Percentiles rank a stretch among this genome's conserved stretches.
Conservation (phyloP, 2,113 vertebrate genomes). For the Lucifuga dentata region DNA sequence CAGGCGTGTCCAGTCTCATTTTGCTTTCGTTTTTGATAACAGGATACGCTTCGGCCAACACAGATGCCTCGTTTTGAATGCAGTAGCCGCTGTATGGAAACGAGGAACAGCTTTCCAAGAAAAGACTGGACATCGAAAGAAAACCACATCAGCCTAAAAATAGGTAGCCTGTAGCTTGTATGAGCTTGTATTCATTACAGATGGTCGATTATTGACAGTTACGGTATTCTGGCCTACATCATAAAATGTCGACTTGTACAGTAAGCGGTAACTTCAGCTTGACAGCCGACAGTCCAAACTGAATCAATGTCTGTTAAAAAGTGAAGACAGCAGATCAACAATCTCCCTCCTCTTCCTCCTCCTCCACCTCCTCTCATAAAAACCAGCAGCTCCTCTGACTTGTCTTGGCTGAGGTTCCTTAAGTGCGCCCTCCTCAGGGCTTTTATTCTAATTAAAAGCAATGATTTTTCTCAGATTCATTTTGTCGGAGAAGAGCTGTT, state of each 20-base stretch:
- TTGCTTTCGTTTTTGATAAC: no score
- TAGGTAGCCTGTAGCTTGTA: no score
- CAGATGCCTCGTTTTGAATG: no score
- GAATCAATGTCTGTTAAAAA: slow-evolving; percentile 64
- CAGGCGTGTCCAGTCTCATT: no score
- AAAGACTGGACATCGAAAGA: no score
- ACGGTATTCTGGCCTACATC: not conserved
- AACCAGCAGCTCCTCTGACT: slow-evolving; percentile 59
- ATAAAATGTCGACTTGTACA: slow-evolving; percentile 37
- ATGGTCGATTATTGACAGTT: slow-evolving; percentile 4
- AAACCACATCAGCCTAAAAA: no score
- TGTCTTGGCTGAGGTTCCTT: slow-evolving; percentile 57
- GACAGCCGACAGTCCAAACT: slow-evolving; percentile 57
- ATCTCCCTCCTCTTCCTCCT: slow-evolving; percentile 24
- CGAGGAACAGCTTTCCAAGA: no score
- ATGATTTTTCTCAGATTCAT: slow-evolving; percentile 85
- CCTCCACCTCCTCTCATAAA: slow-evolving; percentile 75
- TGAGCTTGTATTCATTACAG: slow-evolving; percentile 1
- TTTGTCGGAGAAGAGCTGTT: slow-evolving; percentile 78
- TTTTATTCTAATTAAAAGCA: slow-evolving; percentile 93
- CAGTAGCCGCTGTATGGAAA: no score
- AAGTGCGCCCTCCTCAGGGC: slow-evolving; percentile 77
- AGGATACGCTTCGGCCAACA: no score
- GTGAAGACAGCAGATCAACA: slow-evolving; percentile 60
- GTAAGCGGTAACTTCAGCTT: slow-evolving; percentile 34